These are phyloP conservation scores for Hyperoplus immaculatus DNA, from an alignment of 2,797 vertebrate genomes.

Conservation along the genomic window DNA sequence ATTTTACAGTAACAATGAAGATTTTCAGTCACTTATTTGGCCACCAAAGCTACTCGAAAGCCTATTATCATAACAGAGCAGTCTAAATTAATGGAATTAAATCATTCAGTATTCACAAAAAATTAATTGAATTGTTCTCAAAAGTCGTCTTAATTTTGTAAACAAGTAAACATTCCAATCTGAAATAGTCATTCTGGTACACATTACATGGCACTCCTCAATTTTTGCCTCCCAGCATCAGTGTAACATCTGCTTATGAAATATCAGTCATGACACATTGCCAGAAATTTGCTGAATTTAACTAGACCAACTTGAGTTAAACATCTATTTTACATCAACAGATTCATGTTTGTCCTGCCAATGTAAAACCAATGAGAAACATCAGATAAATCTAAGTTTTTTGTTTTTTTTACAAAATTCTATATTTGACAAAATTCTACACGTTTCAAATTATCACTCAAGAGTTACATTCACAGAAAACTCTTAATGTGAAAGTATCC, in stretches of 20 bases:
- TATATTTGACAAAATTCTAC: constrained; percentile 46
- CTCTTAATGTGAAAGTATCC: constrained; percentile 20
- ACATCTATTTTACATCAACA: neutral
- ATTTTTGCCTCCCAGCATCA: constrained; percentile 12
- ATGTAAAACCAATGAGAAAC: constrained; percentile 45
- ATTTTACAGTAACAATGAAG: constrained; percentile 63
- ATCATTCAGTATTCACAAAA: constrained; percentile 63
- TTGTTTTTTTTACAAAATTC: constrained; percentile 55
- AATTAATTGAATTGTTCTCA: constrained; percentile 57
- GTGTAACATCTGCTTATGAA: constrained; percentile 16
- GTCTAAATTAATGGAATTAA: constrained; percentile 54
- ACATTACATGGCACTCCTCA: constrained; percentile 32
- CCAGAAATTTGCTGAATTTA: constrained; percentile 5
- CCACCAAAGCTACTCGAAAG: constrained; percentile 43
- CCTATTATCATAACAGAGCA: constrained; percentile 33
- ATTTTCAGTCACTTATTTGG: constrained; percentile 45
- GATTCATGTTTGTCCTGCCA: constrained; percentile 32
- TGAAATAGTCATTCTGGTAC: constrained; percentile 49
- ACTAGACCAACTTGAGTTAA: constrained; percentile 3
- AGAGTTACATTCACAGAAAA: constrained; percentile 49
- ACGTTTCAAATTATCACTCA: constrained; percentile 19
- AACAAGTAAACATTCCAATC: constrained; percentile 49
- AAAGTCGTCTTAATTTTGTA: constrained; percentile 34
- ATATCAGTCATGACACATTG: constrained; percentile 21
- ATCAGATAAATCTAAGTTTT: constrained; percentile 42